Evolutionary conservation across 2,797 vertebrate genomes (phyloP).

Genomic region (Bradypodion pumilum): DNA sequence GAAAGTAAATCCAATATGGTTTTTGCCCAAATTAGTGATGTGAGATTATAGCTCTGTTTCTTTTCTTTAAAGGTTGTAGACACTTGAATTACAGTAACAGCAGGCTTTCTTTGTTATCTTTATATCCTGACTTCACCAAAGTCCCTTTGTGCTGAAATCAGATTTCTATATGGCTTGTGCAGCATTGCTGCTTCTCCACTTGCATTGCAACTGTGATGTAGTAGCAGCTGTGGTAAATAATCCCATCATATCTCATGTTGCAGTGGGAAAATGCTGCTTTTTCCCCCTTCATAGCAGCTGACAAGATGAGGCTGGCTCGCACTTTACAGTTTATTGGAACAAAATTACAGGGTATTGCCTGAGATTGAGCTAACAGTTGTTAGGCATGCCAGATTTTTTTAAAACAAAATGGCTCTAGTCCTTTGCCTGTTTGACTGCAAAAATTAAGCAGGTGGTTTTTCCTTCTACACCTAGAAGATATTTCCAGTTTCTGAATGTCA

Average conservation of each 20-base stretch:
- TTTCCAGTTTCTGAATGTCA: neutral
- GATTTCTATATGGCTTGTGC: neutral
- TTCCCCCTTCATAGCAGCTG: neutral
- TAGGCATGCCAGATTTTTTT: neutral
- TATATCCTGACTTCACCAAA: neutral
- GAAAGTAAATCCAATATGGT: neutral
- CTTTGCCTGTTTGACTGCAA: neutral
- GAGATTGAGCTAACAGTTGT: neutral
- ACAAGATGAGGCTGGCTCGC: neutral
- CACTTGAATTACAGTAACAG: neutral
- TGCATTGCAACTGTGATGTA: neutral
- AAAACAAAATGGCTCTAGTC: neutral
- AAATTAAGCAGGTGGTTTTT: neutral
- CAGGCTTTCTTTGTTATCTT: neutral
- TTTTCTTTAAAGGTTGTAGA: neutral
- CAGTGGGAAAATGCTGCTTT: neutral
- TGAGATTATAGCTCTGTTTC: neutral
- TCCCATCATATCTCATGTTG: neutral
- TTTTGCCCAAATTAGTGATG: neutral
- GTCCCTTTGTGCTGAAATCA: neutral
- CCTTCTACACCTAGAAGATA: neutral
- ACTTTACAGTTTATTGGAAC: neutral
- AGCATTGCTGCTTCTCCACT: neutral
- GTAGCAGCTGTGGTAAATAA: neutral
- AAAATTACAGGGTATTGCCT: conserved; percentile 2